Percentiles rank a stretch among this genome's conserved stretches.
phyloP scores from a whole-genome alignment of 2,888 invertebrate species.

The Uloborus plumipes region DNA sequence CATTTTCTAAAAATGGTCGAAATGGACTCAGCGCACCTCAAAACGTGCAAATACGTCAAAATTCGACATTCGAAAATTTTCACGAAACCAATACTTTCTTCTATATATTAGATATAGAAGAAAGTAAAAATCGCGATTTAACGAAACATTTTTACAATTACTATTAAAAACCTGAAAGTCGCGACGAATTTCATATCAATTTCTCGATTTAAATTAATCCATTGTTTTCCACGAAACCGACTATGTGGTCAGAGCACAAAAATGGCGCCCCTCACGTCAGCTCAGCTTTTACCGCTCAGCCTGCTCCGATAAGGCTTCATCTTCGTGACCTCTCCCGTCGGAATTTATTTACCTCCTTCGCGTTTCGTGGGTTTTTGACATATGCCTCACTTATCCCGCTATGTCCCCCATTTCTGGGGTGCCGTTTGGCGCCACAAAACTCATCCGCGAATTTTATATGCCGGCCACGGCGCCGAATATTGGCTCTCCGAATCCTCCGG shows the following conservation, averaged over 20 bases:
- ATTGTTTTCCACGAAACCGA: too few relatives aligned
- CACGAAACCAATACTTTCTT: too few relatives aligned
- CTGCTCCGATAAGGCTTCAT: conserved; percentile 30
- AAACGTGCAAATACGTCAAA: too few relatives aligned
- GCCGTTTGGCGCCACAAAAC: conserved; percentile 28
- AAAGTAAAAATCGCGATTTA: too few relatives aligned
- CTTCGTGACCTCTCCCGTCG: conserved; percentile 20
- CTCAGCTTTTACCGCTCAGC: neutral
- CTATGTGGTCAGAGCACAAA: neutral
- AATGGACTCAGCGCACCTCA: too few relatives aligned
- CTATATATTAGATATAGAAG: too few relatives aligned
- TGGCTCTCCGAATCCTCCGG: neutral
- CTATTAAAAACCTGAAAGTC: too few relatives aligned
- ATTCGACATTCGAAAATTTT: too few relatives aligned
- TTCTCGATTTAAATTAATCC: too few relatives aligned
- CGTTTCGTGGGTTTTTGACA: conserved; percentile 22
- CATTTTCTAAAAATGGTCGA: too few relatives aligned
- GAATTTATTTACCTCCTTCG: conserved; percentile 50
- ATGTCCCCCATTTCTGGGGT: conserved; percentile 21
- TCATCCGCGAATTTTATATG: neutral
- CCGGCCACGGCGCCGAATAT: conserved; percentile 24
- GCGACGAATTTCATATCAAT: too few relatives aligned
- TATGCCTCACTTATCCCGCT: neutral
- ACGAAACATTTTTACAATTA: too few relatives aligned
- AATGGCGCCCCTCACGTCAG: neutral